Conservation (phyloP, 2,113 vertebrate genomes). For the Plecotus auritus region DNA sequence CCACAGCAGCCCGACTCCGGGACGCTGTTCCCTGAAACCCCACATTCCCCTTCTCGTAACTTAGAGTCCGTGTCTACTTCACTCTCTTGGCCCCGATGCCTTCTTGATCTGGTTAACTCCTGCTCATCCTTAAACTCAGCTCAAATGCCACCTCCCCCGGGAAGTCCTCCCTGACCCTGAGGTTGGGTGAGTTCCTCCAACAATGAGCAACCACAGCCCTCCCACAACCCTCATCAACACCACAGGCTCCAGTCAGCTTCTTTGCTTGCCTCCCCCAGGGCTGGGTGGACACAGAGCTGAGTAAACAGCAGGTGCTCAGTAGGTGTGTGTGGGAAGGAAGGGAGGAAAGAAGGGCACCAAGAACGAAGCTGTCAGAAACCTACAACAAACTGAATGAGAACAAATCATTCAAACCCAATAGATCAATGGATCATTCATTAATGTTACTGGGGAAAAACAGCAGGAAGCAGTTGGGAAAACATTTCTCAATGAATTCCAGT, state of each 20-base stretch:
- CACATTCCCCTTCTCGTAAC: neutral
- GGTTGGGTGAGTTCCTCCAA: neutral
- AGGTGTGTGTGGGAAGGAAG: neutral
- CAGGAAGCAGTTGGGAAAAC: neutral
- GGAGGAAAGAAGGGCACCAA: too few species aligned
- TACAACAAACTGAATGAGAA: neutral
- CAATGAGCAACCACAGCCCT: neutral
- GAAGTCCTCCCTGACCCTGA: neutral
- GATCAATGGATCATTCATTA: neutral
- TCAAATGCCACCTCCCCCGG: neutral
- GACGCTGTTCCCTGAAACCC: neutral
- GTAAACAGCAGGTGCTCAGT: neutral
- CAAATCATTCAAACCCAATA: neutral
- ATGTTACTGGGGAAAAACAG: neutral
- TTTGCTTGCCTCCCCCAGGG: neutral
- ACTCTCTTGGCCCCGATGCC: neutral
- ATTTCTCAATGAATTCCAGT: neutral
- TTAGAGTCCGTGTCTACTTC: neutral
- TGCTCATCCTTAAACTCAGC: neutral
- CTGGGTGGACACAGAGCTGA: neutral
- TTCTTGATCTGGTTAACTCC: neutral
- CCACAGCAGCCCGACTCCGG: neutral
- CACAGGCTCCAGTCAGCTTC: neutral
- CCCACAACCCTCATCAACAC: neutral
- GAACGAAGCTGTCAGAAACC: neutral